Evolutionary conservation across 2,888 invertebrate genomes (phyloP).

Genomic region (Thecocarcelia acutangulata): DNA sequence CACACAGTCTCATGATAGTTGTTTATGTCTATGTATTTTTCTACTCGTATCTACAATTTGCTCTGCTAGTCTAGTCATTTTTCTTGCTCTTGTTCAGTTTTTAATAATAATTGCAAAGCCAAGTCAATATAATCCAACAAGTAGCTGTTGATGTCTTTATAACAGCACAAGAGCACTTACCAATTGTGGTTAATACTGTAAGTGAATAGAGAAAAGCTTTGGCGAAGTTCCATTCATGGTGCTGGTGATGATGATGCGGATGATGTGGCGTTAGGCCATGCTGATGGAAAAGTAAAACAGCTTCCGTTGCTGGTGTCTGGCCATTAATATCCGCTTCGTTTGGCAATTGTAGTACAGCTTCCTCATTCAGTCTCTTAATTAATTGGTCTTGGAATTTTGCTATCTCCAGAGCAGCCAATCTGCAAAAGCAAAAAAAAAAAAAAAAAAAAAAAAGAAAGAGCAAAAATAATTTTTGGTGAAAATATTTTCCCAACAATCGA

Average conservation of each 20-base stretch:
- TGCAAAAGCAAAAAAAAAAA: no score
- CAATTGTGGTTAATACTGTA: constrained; percentile 95
- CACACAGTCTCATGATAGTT: neutral
- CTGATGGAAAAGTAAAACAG: constrained; percentile 79
- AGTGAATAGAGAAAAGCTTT: constrained; percentile 96
- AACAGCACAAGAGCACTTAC: constrained; percentile 82
- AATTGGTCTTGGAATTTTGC: constrained; percentile 91
- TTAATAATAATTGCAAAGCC: constrained; percentile 22
- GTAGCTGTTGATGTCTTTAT: constrained; percentile 15
- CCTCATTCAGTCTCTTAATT: constrained; percentile 89
- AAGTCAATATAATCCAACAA: constrained; percentile 10
- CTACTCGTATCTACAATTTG: neutral
- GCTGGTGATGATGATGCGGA: constrained; percentile 72
- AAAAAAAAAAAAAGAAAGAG: no score
- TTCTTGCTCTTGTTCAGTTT: constrained; percentile 7
- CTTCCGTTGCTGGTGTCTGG: constrained; percentile 80
- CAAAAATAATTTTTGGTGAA: neutral
- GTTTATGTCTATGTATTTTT: constrained; percentile 1
- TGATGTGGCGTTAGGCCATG: constrained; percentile 82
- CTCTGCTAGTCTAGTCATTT: constrained; percentile 17
- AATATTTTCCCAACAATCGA: neutral
- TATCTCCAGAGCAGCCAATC: constrained; percentile 82
- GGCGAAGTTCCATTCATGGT: constrained; percentile 91
- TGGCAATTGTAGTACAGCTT: constrained; percentile 86
- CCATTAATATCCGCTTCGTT: constrained; percentile 82